A percentile compares a stretch with the other conserved stretches of the same genome.
Conservation (phyloP, 2,797 vertebrate species). For the Petrocephalus schoutedeni region DNA sequence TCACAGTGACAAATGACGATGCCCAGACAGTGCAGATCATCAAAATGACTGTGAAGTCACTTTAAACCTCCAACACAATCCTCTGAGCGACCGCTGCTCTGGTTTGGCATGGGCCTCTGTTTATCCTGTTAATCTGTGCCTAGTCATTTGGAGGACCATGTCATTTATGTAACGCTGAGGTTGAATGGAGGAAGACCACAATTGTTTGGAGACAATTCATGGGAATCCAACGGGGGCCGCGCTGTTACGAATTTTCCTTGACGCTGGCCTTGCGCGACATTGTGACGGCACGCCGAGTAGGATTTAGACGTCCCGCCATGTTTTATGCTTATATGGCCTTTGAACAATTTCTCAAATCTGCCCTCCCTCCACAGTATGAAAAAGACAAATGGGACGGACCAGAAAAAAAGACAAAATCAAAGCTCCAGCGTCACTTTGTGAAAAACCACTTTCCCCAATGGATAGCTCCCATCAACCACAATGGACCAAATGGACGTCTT, state of each 20-base stretch:
- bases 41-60: neutral
- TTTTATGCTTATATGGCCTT: neutral
- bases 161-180: constrained; percentile 26
- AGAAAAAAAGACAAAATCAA: neutral
- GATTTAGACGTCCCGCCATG: neutral
- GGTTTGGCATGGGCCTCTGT: constrained; percentile 11
- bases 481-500: neutral
- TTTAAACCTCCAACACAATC: neutral
- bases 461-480: neutral
- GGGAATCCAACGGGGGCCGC: neutral
- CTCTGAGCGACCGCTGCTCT: constrained; percentile 5
- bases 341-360: neutral
- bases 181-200: constrained; percentile 13
- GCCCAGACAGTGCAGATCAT: neutral
- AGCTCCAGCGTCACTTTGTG: neutral
- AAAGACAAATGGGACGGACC: neutral
- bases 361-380: neutral
- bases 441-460: neutral
- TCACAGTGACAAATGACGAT: neutral
- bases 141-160: neutral
- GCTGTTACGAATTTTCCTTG: neutral
- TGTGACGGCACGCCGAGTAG: neutral
- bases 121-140: constrained; percentile 20
- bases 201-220: constrained; percentile 19
- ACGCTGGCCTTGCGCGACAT: neutral